Base-by-base conservation (phyloP, 30 jellyfish, hydroid and myxozoan species). In the Sanderia malayensis region DNA sequence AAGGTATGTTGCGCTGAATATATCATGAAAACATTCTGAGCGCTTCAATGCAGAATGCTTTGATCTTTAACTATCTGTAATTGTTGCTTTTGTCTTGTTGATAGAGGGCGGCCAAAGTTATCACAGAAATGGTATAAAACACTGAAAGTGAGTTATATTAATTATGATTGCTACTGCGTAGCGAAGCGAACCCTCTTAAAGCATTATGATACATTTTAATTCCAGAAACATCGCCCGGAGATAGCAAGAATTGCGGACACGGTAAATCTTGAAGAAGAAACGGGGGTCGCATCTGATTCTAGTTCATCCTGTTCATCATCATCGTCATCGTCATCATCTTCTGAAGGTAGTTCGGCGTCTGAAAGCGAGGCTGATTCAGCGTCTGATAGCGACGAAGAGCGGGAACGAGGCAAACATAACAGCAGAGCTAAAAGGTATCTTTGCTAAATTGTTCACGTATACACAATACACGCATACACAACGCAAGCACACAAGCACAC, bases 251-350 rank as follows among this genome's bases (percentile, higher is more conserved):
- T 84, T 17, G 98, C 98, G 1, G 95, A 85, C 31, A 61, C 81
- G 26, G 96, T 92, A 10, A 83, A 92, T 61, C 37, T 92, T 21
- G 71, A 58, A 1, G 94, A 85, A 11, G 79, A 80, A 45, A 77
- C 96, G 47, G 96, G 96, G 17, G 83, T 92, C 6, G 98, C 98
- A 37, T 92, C 98, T 15, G 98, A 92, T 74, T 82, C 96, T 10
- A 84, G 98, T 64, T 92, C 98, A 45, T 78, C 93, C 31, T 84
- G 96, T 29, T 90, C 96, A 23, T 63, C 94, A 30, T 78, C 95
- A 73, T 61, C 94, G 33, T 78, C 95, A 73, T 61, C 88, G 34
- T 74, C 93, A 17, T 92, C 98, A 26, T 76, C 94, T 23, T 58
- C 87, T 49, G 97, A 76, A 27, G 58, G 65, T 9, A 70, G 80